These are phyloP conservation scores for Tauraco erythrolophus DNA, from an alignment of 2,113 vertebrate genomes.

Conservation along the genomic window DNA sequence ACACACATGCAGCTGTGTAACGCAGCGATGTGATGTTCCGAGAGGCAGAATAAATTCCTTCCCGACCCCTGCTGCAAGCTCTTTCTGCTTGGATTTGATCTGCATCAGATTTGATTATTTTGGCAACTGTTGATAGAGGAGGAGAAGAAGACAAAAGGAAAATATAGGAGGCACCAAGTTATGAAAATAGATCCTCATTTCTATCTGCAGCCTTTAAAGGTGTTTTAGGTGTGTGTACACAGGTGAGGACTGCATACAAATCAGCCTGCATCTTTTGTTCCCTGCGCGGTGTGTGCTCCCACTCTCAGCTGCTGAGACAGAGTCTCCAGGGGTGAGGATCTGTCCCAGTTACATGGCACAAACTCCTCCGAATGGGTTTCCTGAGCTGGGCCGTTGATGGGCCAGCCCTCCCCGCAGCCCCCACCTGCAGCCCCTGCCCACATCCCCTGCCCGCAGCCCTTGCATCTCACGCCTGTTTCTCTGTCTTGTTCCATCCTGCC, in stretches of 20 bases:
- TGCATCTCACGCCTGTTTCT: neutral
- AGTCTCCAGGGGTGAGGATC: neutral
- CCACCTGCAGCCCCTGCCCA: neutral
- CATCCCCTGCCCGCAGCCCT: too few relatives aligned
- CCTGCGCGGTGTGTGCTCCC: neutral
- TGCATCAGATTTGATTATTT: slow-evolving; percentile 10
- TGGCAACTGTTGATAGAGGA: neutral
- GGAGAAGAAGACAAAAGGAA: neutral
- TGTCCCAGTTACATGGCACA: neutral
- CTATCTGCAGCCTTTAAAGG: neutral
- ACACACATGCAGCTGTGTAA: neutral
- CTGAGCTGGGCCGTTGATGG: neutral
- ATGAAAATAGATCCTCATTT: slow-evolving; percentile 10
- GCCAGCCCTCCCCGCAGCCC: neutral
- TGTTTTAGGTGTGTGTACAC: slow-evolving; percentile 4
- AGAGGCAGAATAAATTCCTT: neutral
- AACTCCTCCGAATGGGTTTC: neutral
- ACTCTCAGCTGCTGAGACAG: neutral
- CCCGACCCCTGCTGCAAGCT: neutral
- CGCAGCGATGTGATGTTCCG: neutral
- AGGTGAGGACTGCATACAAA: slow-evolving; percentile 65
- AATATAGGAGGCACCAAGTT: neutral
- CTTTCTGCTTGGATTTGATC: slow-evolving; percentile 17
- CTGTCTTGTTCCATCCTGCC: neutral
- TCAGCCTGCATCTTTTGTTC: slow-evolving; percentile 53